phyloP scores from a whole-genome alignment of 2,113 vertebrate species.

The Phalacrocorax carbo region DNA sequence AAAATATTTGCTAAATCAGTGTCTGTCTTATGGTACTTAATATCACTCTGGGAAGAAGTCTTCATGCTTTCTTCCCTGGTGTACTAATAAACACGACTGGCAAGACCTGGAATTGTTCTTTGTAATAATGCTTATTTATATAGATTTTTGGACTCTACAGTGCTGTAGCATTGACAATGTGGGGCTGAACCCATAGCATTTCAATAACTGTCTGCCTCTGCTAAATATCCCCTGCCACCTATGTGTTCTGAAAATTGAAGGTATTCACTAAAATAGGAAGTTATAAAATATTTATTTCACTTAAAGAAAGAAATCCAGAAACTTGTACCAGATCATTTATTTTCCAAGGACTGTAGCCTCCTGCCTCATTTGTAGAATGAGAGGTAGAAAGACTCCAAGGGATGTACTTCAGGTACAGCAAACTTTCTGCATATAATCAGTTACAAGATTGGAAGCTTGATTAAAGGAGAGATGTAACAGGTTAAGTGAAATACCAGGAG shows the following conservation, averaged over 20 bases:
- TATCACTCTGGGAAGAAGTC: background rate
- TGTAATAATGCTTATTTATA: background rate
- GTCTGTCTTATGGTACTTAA: background rate
- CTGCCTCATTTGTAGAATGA: background rate
- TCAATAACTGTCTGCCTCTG: background rate
- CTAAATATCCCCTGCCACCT: background rate
- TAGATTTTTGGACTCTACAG: background rate
- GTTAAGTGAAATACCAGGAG: background rate
- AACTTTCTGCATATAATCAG: background rate
- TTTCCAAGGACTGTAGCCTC: background rate
- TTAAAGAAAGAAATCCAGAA: background rate
- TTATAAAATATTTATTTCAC: background rate
- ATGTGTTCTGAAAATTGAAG: background rate
- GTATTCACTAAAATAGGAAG: background rate
- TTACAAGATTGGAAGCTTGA: background rate
- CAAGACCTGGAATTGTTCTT: background rate
- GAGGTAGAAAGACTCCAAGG: background rate
- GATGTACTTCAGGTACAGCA: background rate
- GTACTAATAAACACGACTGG: background rate
- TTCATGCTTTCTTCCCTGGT: background rate
- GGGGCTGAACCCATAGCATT: background rate
- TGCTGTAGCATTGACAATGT: accelerated
- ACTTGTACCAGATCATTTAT: background rate
- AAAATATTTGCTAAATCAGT: background rate
- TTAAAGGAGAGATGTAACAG: background rate